These are phyloP conservation scores for Pinctada fucata DNA, from an alignment of 2,888 invertebrate species.

Conservation along the genomic window DNA sequence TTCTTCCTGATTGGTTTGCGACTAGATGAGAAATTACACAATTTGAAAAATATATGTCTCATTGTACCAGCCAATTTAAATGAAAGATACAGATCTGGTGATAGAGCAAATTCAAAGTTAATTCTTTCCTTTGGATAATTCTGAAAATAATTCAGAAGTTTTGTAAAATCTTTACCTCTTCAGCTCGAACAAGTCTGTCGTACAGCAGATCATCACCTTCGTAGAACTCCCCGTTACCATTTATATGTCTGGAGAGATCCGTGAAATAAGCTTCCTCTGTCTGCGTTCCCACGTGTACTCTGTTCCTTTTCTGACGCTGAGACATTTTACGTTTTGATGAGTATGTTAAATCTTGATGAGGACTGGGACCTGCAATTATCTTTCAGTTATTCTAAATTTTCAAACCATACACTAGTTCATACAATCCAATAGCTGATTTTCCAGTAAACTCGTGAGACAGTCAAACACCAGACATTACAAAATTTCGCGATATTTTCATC, in stretches of 20 bases:
- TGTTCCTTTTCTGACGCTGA: constrained; percentile 67
- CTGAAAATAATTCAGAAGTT: background rate
- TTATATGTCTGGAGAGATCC: constrained; percentile 53
- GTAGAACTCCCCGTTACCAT: constrained; percentile 66
- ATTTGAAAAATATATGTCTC: background rate
- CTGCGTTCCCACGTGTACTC: constrained; percentile 67
- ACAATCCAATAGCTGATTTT: too few species aligned
- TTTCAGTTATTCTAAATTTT: background rate
- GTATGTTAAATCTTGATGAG: constrained; percentile 67
- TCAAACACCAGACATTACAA: too few species aligned
- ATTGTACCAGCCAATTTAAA: background rate
- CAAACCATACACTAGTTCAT: too few species aligned
- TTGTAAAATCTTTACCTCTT: constrained; percentile 62
- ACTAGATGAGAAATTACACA: constrained; percentile 38
- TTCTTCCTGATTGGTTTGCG: constrained; percentile 61
- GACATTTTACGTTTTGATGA: constrained; percentile 74
- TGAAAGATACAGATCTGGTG: background rate
- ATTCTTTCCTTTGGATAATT: too few species aligned
- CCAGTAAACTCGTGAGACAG: too few species aligned
- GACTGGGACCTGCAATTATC: constrained; percentile 27
- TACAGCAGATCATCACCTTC: constrained; percentile 69
- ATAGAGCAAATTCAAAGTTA: too few species aligned
- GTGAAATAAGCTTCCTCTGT: constrained; percentile 64
- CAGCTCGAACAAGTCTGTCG: constrained; percentile 68
- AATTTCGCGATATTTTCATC: too few species aligned